Base-by-base conservation (phyloP, 2,113 vertebrate genomes). In the Coturnix japonica region DNA sequence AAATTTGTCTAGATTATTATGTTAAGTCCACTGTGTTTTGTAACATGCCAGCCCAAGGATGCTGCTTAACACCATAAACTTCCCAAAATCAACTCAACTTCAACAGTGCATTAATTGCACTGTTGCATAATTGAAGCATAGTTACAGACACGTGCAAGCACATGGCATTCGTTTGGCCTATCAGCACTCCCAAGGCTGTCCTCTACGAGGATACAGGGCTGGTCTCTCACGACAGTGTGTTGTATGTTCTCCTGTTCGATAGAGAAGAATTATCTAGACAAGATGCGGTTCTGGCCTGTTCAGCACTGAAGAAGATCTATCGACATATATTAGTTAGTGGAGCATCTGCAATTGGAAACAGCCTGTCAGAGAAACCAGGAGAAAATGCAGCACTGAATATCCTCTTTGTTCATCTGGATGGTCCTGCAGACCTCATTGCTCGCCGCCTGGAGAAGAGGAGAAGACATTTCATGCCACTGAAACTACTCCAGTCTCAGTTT, bases 261-360 rank as follows among this genome's bases (percentile, higher is more conserved):
- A 99, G 99, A 93, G 97, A 97, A 85, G 81, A 97, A 9, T 35
- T 82, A 74, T 97, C 89, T 18, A 87, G 97, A 73, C 97, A 96
- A 56, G 85, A 97, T 72, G 97, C 97, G 39, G 22, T 99, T 37
- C 94, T 99, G 90, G 97, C 96, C 19, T 99, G 99, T 87, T 99
- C 99, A 25, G 98, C 99, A 49, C 97, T 99, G 96, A 99, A 98
- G 95, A 98, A 91, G 95, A 94, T 93, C 41, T 99, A 99, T 91
- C 98, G 99, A 89, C 80, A 44, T 80, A 89, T 98, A 82, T 94
- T 99, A 84, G 96, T 96, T 57, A 83, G 93, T 9, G 98, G 98
- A 80, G 35, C 94, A 84, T 66, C 93, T 37, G 93, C 92, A 22
- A 33, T 19, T 33, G 63, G 81, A 61, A 39, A 19, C 57, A 81